Evolutionary conservation across 2,113 vertebrate species (phyloP).

Genomic region (Perca schrenkii): DNA sequence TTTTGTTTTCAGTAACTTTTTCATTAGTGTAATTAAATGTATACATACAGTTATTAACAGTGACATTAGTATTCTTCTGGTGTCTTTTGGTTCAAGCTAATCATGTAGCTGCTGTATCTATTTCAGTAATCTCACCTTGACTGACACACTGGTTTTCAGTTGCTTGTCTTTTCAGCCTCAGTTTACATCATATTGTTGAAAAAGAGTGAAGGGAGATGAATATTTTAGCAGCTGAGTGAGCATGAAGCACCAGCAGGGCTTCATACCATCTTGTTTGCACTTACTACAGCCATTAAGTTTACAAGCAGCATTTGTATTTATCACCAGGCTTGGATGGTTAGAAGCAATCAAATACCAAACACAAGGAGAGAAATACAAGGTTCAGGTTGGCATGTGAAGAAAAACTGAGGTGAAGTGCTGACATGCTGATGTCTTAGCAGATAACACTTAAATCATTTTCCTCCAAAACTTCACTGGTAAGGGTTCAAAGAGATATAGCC

Average conservation of each 20-base stretch:
- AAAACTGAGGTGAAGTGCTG: constrained; percentile 96
- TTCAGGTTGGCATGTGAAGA: constrained; percentile 97
- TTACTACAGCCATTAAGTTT: constrained; percentile 83
- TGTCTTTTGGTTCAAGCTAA: constrained; percentile 2
- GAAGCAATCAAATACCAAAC: constrained; percentile 89
- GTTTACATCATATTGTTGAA: constrained; percentile 65
- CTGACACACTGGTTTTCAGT: constrained; percentile 39
- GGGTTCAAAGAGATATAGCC: constrained; percentile 99
- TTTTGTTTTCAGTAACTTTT: not conserved
- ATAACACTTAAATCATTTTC: constrained; percentile 99
- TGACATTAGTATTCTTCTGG: not conserved
- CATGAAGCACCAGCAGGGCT: constrained; percentile 66
- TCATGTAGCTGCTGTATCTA: constrained; percentile 4
- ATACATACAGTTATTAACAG: not conserved
- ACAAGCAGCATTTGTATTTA: constrained; percentile 87
- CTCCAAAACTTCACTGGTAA: constrained; percentile 99
- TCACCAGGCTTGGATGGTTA: constrained; percentile 88
- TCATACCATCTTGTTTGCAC: constrained; percentile 72
- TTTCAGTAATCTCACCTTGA: constrained; percentile 43
- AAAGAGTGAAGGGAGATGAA: constrained; percentile 76
- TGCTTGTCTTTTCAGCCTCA: constrained; percentile 53
- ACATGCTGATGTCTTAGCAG: constrained; percentile 98
- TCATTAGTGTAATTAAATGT: not conserved
- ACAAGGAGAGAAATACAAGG: constrained; percentile 83
- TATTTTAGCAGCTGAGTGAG: constrained; percentile 80